These are phyloP conservation scores for Drosophila nebulosa DNA, from an alignment of 1,140 invertebrate species.

Conservation along the genomic window DNA sequence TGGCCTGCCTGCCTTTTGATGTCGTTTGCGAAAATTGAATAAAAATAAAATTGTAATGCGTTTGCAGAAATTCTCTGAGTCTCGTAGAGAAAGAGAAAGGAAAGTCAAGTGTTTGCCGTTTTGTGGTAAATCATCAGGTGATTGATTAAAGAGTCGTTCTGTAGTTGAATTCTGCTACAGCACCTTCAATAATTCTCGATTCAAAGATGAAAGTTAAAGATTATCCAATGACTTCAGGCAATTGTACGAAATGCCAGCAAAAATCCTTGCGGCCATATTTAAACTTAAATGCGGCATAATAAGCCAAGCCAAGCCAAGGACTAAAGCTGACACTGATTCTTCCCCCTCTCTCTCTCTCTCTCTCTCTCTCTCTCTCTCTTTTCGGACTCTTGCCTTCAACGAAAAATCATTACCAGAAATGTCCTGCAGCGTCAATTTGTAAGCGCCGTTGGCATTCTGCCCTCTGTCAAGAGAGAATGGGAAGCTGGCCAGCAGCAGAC, in stretches of 20 bases:
- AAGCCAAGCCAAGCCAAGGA: slow-evolving; percentile 40
- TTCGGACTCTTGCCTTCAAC: slow-evolving; percentile 22
- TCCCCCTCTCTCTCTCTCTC: too few relatives aligned
- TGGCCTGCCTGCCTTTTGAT: slow-evolving; percentile 4
- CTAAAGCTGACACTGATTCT: slow-evolving; percentile 34
- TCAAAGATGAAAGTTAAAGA: slow-evolving; percentile 26
- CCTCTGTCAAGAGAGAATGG: slow-evolving; percentile 26
- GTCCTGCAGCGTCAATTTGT: slow-evolving; percentile 72
- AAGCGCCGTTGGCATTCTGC: slow-evolving; percentile 63
- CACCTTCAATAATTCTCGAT: slow-evolving; percentile 1
- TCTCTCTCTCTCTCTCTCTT: too few relatives aligned
- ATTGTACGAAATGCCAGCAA: slow-evolving; percentile 30
- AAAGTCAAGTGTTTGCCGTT: not conserved
- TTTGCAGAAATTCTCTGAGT: slow-evolving; percentile 8
- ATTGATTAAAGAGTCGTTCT: not conserved
- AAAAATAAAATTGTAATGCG: slow-evolving; percentile 14
- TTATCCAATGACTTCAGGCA: slow-evolving; percentile 37
- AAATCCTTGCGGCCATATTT: slow-evolving; percentile 43
- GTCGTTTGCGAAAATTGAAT: slow-evolving; percentile 13
- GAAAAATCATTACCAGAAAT: slow-evolving; percentile 69
- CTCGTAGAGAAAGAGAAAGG: not conserved
- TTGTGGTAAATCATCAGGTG: not conserved
- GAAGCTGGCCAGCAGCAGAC: slow-evolving; percentile 38
- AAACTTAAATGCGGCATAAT: slow-evolving; percentile 63
- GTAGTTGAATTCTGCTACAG: not conserved